Evolutionary conservation across 37 sponge, comb jelly and placozoan species (phyloP).

Genomic region (Ianthella basta): DNA sequence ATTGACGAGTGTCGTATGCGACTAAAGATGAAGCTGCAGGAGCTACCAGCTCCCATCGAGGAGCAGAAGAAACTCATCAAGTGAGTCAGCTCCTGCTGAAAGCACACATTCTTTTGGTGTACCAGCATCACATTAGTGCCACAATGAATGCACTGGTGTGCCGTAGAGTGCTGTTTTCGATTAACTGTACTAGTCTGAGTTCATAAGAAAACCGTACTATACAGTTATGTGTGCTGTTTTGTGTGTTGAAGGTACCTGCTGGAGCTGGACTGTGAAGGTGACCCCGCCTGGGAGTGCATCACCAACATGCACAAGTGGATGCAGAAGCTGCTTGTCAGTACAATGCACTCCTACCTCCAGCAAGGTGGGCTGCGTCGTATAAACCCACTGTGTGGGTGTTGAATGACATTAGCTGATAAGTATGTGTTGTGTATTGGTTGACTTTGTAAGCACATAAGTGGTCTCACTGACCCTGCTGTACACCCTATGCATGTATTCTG

Average conservation of each 20-base stretch:
- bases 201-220: too few species aligned
- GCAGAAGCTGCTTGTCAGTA: constrained; percentile 48
- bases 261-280: constrained; percentile 87
- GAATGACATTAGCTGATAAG: too few species aligned
- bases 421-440: neutral
- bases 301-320: constrained; percentile 76
- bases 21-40: constrained; percentile 59
- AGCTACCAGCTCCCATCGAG: constrained; percentile 75
- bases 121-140: too few species aligned
- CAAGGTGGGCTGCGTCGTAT: neutral
- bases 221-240: too few species aligned
- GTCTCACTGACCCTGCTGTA: neutral
- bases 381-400: too few species aligned
- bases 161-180: too few species aligned
- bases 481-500: neutral
- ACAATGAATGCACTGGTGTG: neutral
- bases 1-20: constrained; percentile 65
- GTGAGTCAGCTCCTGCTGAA: too few species aligned
- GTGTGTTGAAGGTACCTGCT: constrained; percentile 77
- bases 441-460: neutral
- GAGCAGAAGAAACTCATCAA: constrained; percentile 89
- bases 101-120: too few species aligned
- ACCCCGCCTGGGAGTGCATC: constrained; percentile 95
- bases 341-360: constrained; percentile 27
- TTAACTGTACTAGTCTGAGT: too few species aligned